Conservation (phyloP, 2,888 invertebrate genomes). For the Nudaria mundana region DNA sequence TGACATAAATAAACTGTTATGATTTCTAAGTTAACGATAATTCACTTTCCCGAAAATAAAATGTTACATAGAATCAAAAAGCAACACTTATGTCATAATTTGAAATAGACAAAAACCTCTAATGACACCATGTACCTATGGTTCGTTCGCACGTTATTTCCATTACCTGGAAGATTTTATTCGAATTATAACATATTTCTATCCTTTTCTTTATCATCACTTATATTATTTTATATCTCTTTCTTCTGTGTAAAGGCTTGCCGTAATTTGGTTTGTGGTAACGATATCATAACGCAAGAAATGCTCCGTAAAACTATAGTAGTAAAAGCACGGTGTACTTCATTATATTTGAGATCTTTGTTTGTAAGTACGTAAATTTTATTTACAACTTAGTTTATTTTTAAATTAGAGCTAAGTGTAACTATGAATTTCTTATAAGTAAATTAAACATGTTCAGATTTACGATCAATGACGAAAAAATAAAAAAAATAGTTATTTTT, state of each 20-base stretch:
- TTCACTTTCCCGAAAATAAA: neutral
- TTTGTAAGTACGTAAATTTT: no score
- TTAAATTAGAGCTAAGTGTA: no score
- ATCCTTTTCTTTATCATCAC: constrained; percentile 41
- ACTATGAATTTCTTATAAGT: no score
- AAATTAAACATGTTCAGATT: no score
- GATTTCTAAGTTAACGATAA: neutral
- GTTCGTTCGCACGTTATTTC: constrained; percentile 69
- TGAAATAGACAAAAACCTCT: constrained; percentile 56
- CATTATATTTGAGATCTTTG: no score
- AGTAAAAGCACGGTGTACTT: no score
- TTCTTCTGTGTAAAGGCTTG: constrained; percentile 45
- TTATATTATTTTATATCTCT: constrained; percentile 37
- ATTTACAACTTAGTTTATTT: no score
- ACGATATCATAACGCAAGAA: constrained; percentile 41
- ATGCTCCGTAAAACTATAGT: constrained; percentile 7
- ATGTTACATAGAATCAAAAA: constrained; percentile 32
- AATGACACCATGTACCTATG: constrained; percentile 65
- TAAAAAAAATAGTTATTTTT: no score
- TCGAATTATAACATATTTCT: constrained; percentile 38
- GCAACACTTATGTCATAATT: constrained; percentile 44
- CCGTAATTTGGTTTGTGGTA: constrained; percentile 53
- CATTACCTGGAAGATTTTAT: constrained; percentile 66
- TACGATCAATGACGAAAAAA: no score
- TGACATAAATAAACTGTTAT: no score